phyloP scores from a whole-genome alignment of 2,797 vertebrate genomes.

The Iguana delicatissima region DNA sequence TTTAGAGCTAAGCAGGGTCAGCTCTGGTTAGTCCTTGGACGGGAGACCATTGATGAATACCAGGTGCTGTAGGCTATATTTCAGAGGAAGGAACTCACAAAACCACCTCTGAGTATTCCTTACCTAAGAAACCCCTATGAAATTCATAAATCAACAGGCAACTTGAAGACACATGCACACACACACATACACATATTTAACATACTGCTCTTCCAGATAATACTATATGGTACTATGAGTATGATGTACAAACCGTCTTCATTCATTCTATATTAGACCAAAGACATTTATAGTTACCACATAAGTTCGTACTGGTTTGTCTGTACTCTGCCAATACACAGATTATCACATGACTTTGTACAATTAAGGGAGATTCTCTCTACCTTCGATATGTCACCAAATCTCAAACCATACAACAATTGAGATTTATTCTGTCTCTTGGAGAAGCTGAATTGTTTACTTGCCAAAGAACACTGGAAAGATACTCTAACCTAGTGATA shows the following conservation, averaged over 20 bases:
- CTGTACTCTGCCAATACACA: background rate
- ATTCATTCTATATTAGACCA: background rate
- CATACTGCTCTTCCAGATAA: background rate
- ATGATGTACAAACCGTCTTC: background rate
- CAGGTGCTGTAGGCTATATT: no score
- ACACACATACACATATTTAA: background rate
- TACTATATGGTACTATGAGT: background rate
- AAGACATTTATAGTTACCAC: background rate
- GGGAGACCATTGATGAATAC: no score
- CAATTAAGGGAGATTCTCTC: background rate
- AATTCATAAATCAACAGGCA: no score
- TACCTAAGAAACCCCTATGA: no score
- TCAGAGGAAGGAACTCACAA: no score
- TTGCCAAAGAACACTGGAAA: constrained; percentile 17
- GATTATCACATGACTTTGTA: background rate
- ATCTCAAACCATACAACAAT: background rate
- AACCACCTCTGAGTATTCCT: no score
- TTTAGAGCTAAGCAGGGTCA: no score
- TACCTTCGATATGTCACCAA: background rate
- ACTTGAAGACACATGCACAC: no score
- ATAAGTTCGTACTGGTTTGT: background rate
- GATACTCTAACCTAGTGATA: background rate
- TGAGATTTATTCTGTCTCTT: background rate
- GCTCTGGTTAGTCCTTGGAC: no score
- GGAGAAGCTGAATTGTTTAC: background rate